Base-by-base conservation (phyloP, 2,888 invertebrate genomes). In the Flexamia atlantica region DNA sequence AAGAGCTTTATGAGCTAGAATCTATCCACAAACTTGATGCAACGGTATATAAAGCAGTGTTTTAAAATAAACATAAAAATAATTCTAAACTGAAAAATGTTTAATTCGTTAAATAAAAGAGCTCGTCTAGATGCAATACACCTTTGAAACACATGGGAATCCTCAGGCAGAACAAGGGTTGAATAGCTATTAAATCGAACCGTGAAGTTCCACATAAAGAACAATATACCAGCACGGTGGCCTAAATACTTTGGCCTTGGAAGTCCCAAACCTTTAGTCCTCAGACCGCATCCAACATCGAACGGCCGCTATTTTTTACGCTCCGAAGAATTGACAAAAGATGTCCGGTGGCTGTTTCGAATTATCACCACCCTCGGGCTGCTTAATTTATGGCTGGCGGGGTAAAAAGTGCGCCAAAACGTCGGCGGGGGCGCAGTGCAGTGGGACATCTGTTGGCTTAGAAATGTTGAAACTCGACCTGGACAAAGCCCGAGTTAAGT, bases 331-430 rank as follows among this genome's bases (percentile, higher is more conserved):
- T 3, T 28, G n/a, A 79, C 79, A 79, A 79, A 57, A 79, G 79
- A 57, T 57, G 79, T 79, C 79, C 79, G 79, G 79, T 79, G 79
- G 79, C 79, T 79, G 79, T 53, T 79, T 79, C 79, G 79, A 57
- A 79, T 57, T 57, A 79, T 79, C 79, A 79, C 79, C 79, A 79
- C 32, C 79, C 79, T 23, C 7, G 9, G 12, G 23, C 25, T n/a
- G 28, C 57, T 2, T 53, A 79, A 79, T 79, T 79, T 79, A 79
- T 57, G 57, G 57, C 79, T 7, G 79, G 50, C 36, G 20, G n/a
- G n/a, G 79, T 50, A 57, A 79, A 76, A 79, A 79, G 79, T 57
- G 79, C 32, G 57, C 79, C 57, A 23, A 79, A 79, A 79, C 50
- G 79, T 10, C 30, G 25, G 57, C 79, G 57, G 79, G 57, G 79